These are phyloP conservation scores for Sinopyrophorus schimmeli DNA, from an alignment of 2,888 invertebrate species.

Conservation along the genomic window DNA sequence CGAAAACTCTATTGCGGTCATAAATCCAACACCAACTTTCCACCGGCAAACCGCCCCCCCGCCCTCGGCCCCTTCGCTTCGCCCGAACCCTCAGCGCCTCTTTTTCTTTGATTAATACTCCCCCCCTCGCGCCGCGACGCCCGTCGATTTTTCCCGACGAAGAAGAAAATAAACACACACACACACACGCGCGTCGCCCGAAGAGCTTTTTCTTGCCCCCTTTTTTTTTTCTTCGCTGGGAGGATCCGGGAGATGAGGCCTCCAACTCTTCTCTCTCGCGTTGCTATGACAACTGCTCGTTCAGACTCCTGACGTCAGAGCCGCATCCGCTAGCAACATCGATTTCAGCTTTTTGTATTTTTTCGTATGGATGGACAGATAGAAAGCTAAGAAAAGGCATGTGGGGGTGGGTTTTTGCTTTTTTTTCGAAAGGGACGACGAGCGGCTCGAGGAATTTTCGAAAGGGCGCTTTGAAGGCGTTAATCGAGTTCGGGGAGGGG, in stretches of 20 bases:
- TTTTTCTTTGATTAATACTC: not conserved
- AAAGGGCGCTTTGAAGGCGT: no score
- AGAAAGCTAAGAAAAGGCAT: constrained; percentile 11
- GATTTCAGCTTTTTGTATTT: constrained; percentile 46
- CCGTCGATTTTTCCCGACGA: not conserved
- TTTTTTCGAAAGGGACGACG: no score
- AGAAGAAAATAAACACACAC: constrained; percentile 9
- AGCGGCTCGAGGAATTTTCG: no score
- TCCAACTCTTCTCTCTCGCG: constrained; percentile 44
- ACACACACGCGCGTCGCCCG: constrained; percentile 6
- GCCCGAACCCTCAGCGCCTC: constrained; percentile 25
- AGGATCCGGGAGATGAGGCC: constrained; percentile 29
- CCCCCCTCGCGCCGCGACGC: constrained; percentile 6
- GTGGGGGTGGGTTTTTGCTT: no score
- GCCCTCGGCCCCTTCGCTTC: constrained; percentile 12
- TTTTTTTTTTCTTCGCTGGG: constrained; percentile 20
- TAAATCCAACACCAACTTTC: constrained; percentile 48
- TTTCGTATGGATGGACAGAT: constrained; percentile 30
- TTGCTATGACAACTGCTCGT: constrained; percentile 46
- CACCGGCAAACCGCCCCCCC: constrained; percentile 45
- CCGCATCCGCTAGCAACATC: constrained; percentile 46
- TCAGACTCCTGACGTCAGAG: constrained; percentile 49
- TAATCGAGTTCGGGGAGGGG: no score
- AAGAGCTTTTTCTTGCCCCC: constrained; percentile 22
- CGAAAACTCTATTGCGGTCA: constrained; percentile 49